These are phyloP conservation scores for Streptopelia turtur DNA, from an alignment of 2,797 vertebrate genomes.

Conservation along the genomic window DNA sequence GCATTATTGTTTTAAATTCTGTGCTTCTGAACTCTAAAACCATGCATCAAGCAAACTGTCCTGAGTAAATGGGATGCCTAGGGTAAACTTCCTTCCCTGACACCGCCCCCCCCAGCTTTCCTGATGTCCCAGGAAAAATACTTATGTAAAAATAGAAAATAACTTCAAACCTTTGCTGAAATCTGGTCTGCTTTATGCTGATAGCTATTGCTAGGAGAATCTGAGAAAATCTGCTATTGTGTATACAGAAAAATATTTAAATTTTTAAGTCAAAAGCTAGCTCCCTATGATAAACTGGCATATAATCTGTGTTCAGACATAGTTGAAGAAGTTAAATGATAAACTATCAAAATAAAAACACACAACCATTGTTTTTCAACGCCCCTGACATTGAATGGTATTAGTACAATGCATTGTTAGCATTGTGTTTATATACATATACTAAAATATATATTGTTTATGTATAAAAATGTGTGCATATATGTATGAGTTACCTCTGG, in stretches of 20 bases:
- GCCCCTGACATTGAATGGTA: accelerated
- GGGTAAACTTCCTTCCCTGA: not conserved
- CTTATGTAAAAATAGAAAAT: not conserved
- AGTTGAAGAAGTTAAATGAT: not conserved
- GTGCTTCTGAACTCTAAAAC: not conserved
- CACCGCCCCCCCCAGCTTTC: not conserved
- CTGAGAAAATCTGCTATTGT: not conserved
- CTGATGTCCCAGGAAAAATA: not conserved
- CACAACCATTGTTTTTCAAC: not conserved
- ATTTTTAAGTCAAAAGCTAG: not conserved
- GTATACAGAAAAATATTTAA: not conserved
- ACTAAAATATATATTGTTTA: not conserved
- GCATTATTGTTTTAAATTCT: not conserved
- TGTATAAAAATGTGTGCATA: not conserved
- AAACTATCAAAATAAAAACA: not conserved
- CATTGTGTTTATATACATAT: not conserved
- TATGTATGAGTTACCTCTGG: not conserved
- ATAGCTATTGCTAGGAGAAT: not conserved
- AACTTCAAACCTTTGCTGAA: not conserved
- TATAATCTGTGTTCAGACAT: not conserved
- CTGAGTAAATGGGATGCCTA: not conserved
- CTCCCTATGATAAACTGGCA: not conserved
- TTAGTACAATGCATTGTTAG: not conserved
- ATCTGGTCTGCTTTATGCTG: not conserved
- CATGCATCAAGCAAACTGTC: not conserved